phyloP scores from a whole-genome alignment of 2,797 vertebrate genomes.

The Sebastes kiyomatsui region DNA sequence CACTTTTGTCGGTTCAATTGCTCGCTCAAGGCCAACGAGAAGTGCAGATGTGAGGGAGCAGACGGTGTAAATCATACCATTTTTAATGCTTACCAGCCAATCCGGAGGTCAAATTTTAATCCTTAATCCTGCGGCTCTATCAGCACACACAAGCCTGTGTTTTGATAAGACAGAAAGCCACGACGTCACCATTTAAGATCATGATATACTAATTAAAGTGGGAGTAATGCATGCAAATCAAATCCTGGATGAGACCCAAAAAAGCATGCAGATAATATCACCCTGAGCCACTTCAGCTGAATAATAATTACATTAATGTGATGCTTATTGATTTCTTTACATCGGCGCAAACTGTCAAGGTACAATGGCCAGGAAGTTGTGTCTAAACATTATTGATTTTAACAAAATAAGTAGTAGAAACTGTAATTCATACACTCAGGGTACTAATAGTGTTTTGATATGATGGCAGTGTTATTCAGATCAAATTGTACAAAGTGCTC shows the following conservation, averaged over 20 bases:
- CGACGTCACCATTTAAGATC: background rate
- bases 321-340: slow-evolving; percentile 45
- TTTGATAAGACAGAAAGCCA: background rate
- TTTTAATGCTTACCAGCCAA: background rate
- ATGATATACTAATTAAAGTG: slow-evolving; percentile 5
- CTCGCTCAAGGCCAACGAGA: slow-evolving; percentile 5
- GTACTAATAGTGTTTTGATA: slow-evolving; percentile 2
- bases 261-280: background rate
- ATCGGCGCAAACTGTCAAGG: slow-evolving; percentile 6
- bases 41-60: slow-evolving; percentile 18
- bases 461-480: slow-evolving; percentile 7
- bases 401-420: background rate
- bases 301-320: slow-evolving; percentile 34
- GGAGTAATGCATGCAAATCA: slow-evolving; percentile 21
- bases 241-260: slow-evolving; percentile 26
- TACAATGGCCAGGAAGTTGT: background rate
- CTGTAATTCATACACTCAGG: background rate
- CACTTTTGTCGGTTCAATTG: background rate
- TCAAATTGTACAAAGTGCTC: slow-evolving; percentile 36
- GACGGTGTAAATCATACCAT: background rate
- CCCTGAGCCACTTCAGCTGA: slow-evolving; percentile 5
- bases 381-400: slow-evolving; percentile 25
- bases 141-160: background rate
- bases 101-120: background rate
- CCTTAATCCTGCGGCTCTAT: background rate